Percentiles rank a stretch among this genome's conserved stretches.
Conservation (phyloP, 2,113 vertebrate genomes). For the Sitta europaea region DNA sequence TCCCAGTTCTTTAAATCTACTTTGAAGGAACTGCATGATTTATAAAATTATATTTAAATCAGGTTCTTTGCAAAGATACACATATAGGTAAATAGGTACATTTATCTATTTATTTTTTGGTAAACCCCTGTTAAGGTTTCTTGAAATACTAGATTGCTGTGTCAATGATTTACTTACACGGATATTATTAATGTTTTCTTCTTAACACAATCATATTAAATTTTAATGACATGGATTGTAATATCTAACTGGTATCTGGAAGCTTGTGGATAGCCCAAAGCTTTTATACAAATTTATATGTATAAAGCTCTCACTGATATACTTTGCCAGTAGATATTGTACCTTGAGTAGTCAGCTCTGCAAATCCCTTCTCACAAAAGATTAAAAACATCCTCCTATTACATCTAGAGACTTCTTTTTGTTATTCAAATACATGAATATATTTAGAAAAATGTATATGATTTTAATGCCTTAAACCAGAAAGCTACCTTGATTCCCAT, state of each 20-base stretch:
- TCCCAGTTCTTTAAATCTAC: background rate
- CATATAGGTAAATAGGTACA: slow-evolving; percentile 49
- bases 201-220: slow-evolving; percentile 78
- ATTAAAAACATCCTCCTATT: slow-evolving; percentile 84
- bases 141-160: slow-evolving; percentile 71
- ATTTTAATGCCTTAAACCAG: slow-evolving; percentile 82
- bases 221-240: slow-evolving; percentile 77
- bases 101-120: slow-evolving; percentile 68
- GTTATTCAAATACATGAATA: slow-evolving; percentile 87
- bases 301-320: slow-evolving; percentile 80
- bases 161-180: slow-evolving; percentile 76
- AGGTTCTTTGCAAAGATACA: slow-evolving; percentile 17
- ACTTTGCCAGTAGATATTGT: slow-evolving; percentile 82
- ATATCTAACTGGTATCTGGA: slow-evolving; percentile 78
- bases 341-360: slow-evolving; percentile 78
- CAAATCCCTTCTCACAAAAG: slow-evolving; percentile 83
- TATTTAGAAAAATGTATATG: slow-evolving; percentile 81
- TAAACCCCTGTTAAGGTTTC: slow-evolving; percentile 61
- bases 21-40: slow-evolving; percentile 43
- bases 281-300: slow-evolving; percentile 82
- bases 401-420: slow-evolving; percentile 84
- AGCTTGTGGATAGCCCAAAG: slow-evolving; percentile 77
- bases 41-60: slow-evolving; percentile 66
- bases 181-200: slow-evolving; percentile 75
- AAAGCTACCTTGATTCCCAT: slow-evolving; percentile 77